These are phyloP conservation scores for Mythimna albipuncta DNA, from an alignment of 2,888 invertebrate species.

Conservation along the genomic window DNA sequence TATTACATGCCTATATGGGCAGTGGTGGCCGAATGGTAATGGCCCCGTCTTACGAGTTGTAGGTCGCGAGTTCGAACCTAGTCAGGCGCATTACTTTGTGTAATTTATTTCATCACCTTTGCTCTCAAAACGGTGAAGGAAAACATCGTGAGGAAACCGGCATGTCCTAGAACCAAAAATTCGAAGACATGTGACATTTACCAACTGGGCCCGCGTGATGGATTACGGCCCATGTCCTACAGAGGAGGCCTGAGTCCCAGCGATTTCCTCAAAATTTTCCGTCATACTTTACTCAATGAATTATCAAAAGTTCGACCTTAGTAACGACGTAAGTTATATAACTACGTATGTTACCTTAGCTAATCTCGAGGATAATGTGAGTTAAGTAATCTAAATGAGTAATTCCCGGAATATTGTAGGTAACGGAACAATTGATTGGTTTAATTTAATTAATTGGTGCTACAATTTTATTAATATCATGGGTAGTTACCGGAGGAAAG, in stretches of 20 bases:
- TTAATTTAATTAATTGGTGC: conserved; percentile 3
- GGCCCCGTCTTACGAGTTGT: too few species aligned
- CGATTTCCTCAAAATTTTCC: not conserved
- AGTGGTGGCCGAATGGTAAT: too few species aligned
- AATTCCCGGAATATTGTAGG: not conserved
- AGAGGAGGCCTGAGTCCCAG: too few species aligned
- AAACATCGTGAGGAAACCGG: too few species aligned
- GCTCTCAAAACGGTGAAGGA: too few species aligned
- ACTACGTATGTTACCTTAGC: not conserved
- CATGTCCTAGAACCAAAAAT: too few species aligned
- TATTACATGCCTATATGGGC: not conserved
- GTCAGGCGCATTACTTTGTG: too few species aligned
- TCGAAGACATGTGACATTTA: too few species aligned
- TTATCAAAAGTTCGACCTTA: not conserved
- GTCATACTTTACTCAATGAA: not conserved
- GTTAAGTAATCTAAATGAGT: conserved; percentile 1
- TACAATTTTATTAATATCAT: not conserved
- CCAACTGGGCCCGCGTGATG: too few species aligned
- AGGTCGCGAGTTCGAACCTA: too few species aligned
- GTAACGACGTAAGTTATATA: not conserved
- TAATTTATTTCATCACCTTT: too few species aligned
- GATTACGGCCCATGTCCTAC: too few species aligned
- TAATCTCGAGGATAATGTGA: conserved; percentile 18
- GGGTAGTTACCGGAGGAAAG: conserved; percentile 2
- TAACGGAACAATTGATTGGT: not conserved